Conservation (phyloP, 1,140 invertebrate genomes). For the Brachionus paranguensis region DNA sequence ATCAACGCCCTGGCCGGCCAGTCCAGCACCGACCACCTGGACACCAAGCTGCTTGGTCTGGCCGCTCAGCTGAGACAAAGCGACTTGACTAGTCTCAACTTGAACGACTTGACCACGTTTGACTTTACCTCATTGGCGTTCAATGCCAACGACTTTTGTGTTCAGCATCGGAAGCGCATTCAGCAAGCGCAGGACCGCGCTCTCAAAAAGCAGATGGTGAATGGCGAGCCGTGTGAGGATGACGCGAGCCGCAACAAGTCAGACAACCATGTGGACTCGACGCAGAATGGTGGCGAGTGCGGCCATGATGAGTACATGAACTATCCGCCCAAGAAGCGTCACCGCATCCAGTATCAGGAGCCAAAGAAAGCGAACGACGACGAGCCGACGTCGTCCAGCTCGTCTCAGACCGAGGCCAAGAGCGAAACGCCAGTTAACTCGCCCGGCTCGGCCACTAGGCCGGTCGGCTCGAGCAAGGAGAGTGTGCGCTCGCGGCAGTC, state of each 20-base stretch:
- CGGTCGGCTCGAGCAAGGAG: background rate
- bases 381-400: background rate
- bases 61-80: background rate
- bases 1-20: background rate
- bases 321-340: slow-evolving; percentile 28
- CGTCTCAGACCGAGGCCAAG: background rate
- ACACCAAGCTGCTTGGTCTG: background rate
- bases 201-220: background rate
- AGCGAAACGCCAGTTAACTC: background rate
- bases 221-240: background rate
- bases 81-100: background rate
- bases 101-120: background rate
- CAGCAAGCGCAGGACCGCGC: slow-evolving; percentile 37
- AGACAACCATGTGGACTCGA: background rate
- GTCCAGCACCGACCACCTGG: background rate
- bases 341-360: background rate
- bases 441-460: background rate
- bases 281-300: background rate
- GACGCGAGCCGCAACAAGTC: background rate
- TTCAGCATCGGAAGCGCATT: slow-evolving; percentile 23
- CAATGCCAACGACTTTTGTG: slow-evolving; percentile 37
- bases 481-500: background rate
- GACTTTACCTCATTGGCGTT: slow-evolving; percentile 9
- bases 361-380: background rate
- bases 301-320: background rate